These are phyloP conservation scores for Phycodurus eques DNA, from an alignment of 2,113 vertebrate species.

Conservation along the genomic window DNA sequence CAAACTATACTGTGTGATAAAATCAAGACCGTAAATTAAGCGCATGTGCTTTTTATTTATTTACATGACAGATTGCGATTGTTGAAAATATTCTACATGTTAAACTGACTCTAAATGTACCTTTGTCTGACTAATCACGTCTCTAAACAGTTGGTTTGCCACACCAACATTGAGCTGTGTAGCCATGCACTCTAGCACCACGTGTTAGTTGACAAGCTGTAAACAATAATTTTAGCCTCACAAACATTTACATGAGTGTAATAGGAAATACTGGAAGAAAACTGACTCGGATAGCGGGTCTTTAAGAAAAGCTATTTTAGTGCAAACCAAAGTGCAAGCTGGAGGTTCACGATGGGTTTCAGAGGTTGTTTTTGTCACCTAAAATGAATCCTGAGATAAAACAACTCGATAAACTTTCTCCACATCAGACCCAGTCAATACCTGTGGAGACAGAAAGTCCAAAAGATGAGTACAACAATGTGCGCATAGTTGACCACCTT, in stretches of 20 bases:
- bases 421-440: constrained; percentile 14
- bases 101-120: background rate
- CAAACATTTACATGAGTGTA: constrained; percentile 17
- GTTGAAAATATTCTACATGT: constrained; percentile 1
- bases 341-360: constrained; percentile 31
- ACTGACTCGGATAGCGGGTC: constrained; percentile 15
- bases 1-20: background rate
- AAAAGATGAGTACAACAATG: background rate
- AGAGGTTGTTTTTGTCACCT: constrained; percentile 34
- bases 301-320: constrained; percentile 20
- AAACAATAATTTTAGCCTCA: constrained; percentile 34
- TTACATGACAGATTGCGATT: background rate
- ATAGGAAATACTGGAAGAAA: constrained; percentile 38
- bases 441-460: background rate
- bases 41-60: constrained; percentile 12
- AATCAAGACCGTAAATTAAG: background rate
- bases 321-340: constrained; percentile 54
- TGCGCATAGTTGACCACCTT: background rate
- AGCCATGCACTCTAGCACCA: constrained; percentile 2
- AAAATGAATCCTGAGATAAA: constrained; percentile 64
- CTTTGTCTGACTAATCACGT: background rate
- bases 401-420: constrained; percentile 26
- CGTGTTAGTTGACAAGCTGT: background rate
- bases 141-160: background rate
- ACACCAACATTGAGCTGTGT: constrained; percentile 8